Evolutionary conservation across 1,140 invertebrate genomes (phyloP).

Genomic region (Copidosoma floridanum): DNA sequence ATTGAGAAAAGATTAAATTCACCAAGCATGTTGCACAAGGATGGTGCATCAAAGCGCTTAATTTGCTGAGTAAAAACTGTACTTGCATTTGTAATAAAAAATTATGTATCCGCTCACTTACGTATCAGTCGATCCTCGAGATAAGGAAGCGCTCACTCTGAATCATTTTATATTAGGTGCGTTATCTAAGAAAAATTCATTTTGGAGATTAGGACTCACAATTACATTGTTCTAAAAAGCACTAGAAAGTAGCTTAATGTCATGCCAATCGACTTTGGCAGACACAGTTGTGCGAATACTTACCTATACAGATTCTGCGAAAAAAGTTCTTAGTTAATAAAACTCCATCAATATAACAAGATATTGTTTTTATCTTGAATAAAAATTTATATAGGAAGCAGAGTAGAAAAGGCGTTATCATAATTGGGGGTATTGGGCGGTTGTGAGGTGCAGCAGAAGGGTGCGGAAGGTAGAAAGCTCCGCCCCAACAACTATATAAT

Average conservation of each 20-base stretch:
- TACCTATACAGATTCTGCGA: conserved; percentile 30
- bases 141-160: conserved; percentile 29
- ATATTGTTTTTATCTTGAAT: not conserved
- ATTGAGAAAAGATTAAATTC: no score
- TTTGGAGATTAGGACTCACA: not conserved
- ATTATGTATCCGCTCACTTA: not conserved
- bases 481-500: no score
- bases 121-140: conserved; percentile 25
- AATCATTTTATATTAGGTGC: conserved; percentile 41
- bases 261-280: conserved; percentile 33
- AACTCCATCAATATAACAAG: not conserved
- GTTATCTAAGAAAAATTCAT: not conserved
- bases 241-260: conserved; percentile 13
- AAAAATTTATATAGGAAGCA: not conserved
- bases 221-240: not conserved
- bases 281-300: conserved; percentile 32
- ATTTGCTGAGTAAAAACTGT: not conserved
- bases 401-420: not conserved
- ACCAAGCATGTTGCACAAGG: conserved; percentile 1
- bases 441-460: no score
- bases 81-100: not conserved
- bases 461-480: no score
- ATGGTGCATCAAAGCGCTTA: not conserved
- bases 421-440: no score
- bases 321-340: not conserved